Conservation (phyloP, 2,888 invertebrate species). For the Geotrupes spiniger region DNA sequence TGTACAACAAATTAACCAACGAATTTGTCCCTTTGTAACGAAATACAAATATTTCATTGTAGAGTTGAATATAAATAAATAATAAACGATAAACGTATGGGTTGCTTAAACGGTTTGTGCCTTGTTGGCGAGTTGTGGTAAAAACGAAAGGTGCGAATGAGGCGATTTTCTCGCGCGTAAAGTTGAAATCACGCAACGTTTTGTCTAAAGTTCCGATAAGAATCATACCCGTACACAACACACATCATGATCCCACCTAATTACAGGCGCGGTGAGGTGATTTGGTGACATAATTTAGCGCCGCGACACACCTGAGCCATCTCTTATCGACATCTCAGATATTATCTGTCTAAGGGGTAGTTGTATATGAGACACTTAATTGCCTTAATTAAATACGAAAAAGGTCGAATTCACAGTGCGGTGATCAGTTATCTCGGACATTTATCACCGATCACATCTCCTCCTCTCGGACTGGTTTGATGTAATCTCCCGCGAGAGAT, state of each 20-base stretch:
- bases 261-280: slow-evolving; percentile 35
- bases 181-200: slow-evolving; percentile 31
- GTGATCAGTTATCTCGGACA: slow-evolving; percentile 45
- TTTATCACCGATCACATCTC: slow-evolving; percentile 45
- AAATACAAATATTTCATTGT: too few species aligned
- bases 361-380: slow-evolving; percentile 50
- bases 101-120: too few species aligned
- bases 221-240: slow-evolving; percentile 29
- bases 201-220: slow-evolving; percentile 34
- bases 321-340: slow-evolving; percentile 44
- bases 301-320: slow-evolving; percentile 36
- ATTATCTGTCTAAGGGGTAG: slow-evolving; percentile 43
- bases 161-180: too few species aligned
- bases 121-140: too few species aligned
- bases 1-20: too few species aligned
- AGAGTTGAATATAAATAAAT: too few species aligned
- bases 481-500: slow-evolving; percentile 40
- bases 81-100: too few species aligned
- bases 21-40: too few species aligned
- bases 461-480: slow-evolving; percentile 39
- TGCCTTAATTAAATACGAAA: slow-evolving; percentile 50
- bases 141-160: too few species aligned
- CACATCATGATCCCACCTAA: slow-evolving; percentile 41
- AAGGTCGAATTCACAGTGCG: slow-evolving; percentile 47
- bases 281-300: slow-evolving; percentile 43